Conservation (phyloP, 2,888 invertebrate species). For the Salpingus planirostris region DNA sequence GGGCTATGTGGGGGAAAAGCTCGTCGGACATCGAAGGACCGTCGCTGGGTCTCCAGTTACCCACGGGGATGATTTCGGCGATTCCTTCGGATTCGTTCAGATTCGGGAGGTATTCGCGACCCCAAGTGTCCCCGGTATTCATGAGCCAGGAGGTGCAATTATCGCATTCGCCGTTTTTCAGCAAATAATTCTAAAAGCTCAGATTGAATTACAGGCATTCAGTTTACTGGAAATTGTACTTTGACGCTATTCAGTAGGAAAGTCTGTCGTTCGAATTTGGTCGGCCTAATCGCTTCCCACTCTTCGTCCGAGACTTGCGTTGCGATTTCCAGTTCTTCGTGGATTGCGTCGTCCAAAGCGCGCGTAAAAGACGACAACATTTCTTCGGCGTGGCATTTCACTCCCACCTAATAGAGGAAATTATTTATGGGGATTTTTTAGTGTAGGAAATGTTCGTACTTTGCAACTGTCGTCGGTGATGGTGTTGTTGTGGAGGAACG, state of each 20-base stretch:
- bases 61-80: slow-evolving; percentile 48
- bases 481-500: slow-evolving; percentile 66
- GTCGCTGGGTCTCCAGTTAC: slow-evolving; percentile 64
- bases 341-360: slow-evolving; percentile 59
- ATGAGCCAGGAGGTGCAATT: slow-evolving; percentile 51
- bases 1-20: slow-evolving; percentile 69
- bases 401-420: slow-evolving; percentile 45
- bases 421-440: background rate
- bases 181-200: slow-evolving; percentile 17
- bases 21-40: slow-evolving; percentile 60
- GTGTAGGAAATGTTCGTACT: no score
- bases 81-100: slow-evolving; percentile 6
- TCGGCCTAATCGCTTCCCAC: slow-evolving; percentile 71
- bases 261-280: slow-evolving; percentile 56
- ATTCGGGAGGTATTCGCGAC: slow-evolving; percentile 31
- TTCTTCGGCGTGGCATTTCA: slow-evolving; percentile 62
- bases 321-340: slow-evolving; percentile 63
- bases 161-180: slow-evolving; percentile 40
- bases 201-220: background rate
- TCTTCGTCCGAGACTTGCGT: slow-evolving; percentile 75
- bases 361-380: slow-evolving; percentile 56
- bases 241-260: slow-evolving; percentile 58
- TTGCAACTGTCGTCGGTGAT: slow-evolving; percentile 44
- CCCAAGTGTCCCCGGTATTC: slow-evolving; percentile 52
- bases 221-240: slow-evolving; percentile 42